Base-by-base conservation (phyloP, 2,888 invertebrate species). In the Charanyca ferruginea region DNA sequence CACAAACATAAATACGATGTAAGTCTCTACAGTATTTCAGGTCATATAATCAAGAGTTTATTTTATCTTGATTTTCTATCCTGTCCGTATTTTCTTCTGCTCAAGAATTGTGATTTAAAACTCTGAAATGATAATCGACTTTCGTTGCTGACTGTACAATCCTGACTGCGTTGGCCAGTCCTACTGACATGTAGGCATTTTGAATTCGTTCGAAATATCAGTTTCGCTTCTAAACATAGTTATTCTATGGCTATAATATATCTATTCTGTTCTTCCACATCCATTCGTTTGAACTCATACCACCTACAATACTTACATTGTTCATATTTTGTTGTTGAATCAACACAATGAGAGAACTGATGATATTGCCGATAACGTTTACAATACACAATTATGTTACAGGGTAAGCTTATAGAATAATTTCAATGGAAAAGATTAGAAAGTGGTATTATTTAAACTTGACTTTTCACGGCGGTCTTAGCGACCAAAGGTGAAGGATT, bases 311-410 rank as follows among this genome's bases (percentile, higher is more conserved):
- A 57, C 48, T 61, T 78, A 57, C 48, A 64, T 78, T 60, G 57
- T 69, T 35, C n/a, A 51, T 20, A 49, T 55, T 58, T 49, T 75
- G 70, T 74, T 63, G 47, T 48, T 65, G 58, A 64, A 73, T 66
- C 53, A 28, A 74, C 47, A 77, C 77, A 77, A 77, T 77, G 63
- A 55, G 54, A 41, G 25, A 53, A 45, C 62, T 57, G 77, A 77
- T 77, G 64, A 74, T 61, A 68, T 78, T 65, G 2, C 8, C 44
- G 77, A 77, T 77, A 70, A 54, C 28, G n/a, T 63, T 48, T 48
- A 77, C 79, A 77, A 77, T 79, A 51, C 52, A 42, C 51, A 59
- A 52, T 75, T 61, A 58, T 35, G 66, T 55, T 62, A 47, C n/a
- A 52, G 28, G 9, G 32, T 61, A 20, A 20, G 54, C 63, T 47